phyloP scores from a whole-genome alignment of 2,888 invertebrate genomes.

The Dasypogon diadema region DNA sequence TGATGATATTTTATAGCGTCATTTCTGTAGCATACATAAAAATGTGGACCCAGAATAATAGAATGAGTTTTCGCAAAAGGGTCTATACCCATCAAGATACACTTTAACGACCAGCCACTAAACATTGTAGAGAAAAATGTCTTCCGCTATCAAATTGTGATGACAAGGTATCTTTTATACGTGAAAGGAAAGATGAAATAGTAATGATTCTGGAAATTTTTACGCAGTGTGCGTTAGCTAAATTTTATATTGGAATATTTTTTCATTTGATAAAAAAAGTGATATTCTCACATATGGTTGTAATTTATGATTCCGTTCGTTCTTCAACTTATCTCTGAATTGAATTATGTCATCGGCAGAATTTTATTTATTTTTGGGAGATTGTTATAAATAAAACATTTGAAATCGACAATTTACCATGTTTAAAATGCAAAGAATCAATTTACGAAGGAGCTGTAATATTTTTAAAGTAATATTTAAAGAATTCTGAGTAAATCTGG shows the following conservation, averaged over 20 bases:
- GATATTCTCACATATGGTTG: not conserved
- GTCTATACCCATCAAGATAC: slow-evolving; percentile 50
- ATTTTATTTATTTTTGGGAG: too few relatives aligned
- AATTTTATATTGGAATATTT: not conserved
- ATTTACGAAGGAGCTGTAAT: too few relatives aligned
- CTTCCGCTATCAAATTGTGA: slow-evolving; percentile 50
- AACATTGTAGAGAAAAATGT: slow-evolving; percentile 50
- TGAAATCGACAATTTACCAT: too few relatives aligned
- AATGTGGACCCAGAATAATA: slow-evolving; percentile 39
- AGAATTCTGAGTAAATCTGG: too few relatives aligned
- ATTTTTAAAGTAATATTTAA: too few relatives aligned
- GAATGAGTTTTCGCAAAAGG: slow-evolving; percentile 43
- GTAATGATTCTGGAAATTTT: slow-evolving; percentile 12
- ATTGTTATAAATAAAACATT: too few relatives aligned
- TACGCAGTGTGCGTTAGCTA: not conserved
- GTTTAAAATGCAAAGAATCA: too few relatives aligned
- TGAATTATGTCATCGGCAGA: too few relatives aligned
- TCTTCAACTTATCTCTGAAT: too few relatives aligned
- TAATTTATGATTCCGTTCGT: not conserved
- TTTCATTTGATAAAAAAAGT: not conserved
- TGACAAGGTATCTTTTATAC: slow-evolving; percentile 46
- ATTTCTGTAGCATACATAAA: slow-evolving; percentile 47
- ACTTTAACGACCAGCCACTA: slow-evolving; percentile 46
- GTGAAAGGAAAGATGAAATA: slow-evolving; percentile 31
- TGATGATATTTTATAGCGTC: slow-evolving; percentile 46